A percentile compares a stretch with the other conserved stretches of the same genome.
These are phyloP conservation scores for Vireo griseus DNA, from an alignment of 2,797 vertebrate genomes.

Conservation along the genomic window DNA sequence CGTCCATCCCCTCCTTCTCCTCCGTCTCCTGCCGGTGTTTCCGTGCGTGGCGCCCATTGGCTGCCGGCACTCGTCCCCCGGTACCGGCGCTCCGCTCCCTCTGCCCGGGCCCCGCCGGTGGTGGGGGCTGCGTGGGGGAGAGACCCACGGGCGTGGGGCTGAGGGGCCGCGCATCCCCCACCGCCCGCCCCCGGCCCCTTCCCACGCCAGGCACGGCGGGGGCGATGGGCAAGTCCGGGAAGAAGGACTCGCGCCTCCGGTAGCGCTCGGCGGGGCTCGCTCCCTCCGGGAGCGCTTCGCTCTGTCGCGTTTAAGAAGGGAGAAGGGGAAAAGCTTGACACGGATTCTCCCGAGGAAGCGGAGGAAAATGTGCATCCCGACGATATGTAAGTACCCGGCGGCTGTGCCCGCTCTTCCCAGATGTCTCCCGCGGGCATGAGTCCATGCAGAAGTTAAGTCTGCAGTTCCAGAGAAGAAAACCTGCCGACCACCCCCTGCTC, in stretches of 20 bases:
- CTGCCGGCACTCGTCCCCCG: not conserved
- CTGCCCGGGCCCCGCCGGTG: not conserved
- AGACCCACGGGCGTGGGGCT: not conserved
- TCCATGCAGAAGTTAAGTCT: constrained; percentile 55
- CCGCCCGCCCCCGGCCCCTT: not conserved
- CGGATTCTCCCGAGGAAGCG: not conserved
- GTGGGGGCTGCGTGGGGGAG: not conserved
- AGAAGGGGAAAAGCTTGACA: not conserved
- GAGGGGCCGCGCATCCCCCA: not conserved
- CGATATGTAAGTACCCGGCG: constrained; percentile 57
- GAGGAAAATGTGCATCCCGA: constrained; percentile 31
- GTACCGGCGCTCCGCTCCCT: not conserved
- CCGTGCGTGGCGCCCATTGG: constrained; percentile 37
- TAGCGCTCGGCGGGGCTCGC: not conserved
- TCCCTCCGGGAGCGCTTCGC: not conserved
- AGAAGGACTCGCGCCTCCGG: not conserved
- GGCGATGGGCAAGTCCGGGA: not conserved
- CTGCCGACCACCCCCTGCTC: not conserved
- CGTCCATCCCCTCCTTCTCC: constrained; percentile 22
- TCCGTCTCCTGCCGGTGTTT: constrained; percentile 49
- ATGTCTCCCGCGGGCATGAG: not conserved
- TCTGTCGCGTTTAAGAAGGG: not conserved
- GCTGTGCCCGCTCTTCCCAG: not conserved
- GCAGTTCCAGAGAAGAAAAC: not conserved
- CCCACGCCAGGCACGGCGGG: not conserved